Evolutionary conservation across 37 sponge, comb jelly and placozoan species (phyloP).

Genomic region (Petrosia ficiformis): DNA sequence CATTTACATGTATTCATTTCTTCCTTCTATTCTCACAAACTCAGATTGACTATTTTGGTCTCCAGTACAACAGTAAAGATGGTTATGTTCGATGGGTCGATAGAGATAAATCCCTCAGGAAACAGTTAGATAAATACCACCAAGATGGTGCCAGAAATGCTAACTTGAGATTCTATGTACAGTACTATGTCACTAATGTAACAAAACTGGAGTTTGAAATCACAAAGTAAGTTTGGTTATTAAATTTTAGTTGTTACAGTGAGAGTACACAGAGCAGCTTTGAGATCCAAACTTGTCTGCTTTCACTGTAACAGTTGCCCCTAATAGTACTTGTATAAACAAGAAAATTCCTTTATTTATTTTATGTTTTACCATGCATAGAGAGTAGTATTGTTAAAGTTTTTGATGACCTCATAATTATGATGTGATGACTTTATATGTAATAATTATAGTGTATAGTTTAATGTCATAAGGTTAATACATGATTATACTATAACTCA

Average conservation of each 20-base stretch:
- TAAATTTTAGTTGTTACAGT: too few species aligned
- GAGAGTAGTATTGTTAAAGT: too few species aligned
- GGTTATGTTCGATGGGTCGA: slow-evolving; percentile 66
- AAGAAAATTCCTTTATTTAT: neutral
- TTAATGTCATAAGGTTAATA: too few species aligned
- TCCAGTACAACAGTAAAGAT: slow-evolving; percentile 50
- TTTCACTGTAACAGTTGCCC: neutral
- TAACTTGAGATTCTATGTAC: slow-evolving; percentile 59
- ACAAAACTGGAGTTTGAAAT: slow-evolving; percentile 66
- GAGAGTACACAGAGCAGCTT: neutral
- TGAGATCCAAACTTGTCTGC: neutral
- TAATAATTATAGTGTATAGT: too few species aligned
- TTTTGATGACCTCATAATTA: too few species aligned
- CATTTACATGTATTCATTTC: neutral
- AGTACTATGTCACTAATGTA: slow-evolving; percentile 64
- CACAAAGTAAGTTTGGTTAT: slow-evolving; percentile 54
- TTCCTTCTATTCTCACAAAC: neutral
- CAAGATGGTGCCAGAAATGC: slow-evolving; percentile 38
- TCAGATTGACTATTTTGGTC: slow-evolving; percentile 68
- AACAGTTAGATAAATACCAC: slow-evolving; percentile 66
- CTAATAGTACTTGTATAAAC: neutral
- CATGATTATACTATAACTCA: too few species aligned
- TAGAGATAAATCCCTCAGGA: slow-evolving; percentile 56
- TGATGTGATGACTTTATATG: too few species aligned
- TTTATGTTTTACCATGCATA: too few species aligned